These are phyloP conservation scores for Ophion slaviceki DNA, from an alignment of 2,888 invertebrate species.

Conservation along the genomic window DNA sequence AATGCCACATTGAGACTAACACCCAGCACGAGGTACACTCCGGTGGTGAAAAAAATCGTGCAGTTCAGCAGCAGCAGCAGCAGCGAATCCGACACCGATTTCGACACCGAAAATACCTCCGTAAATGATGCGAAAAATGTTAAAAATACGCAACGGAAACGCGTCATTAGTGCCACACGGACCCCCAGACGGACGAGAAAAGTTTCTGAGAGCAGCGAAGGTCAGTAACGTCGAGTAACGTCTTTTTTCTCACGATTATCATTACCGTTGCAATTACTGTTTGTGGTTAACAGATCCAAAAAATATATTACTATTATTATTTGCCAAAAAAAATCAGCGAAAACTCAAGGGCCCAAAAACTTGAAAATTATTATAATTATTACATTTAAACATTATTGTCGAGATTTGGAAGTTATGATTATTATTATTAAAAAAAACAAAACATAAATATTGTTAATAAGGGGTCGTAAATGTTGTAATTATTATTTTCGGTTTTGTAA, in stretches of 20 bases:
- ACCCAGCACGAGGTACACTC: slow-evolving; percentile 70
- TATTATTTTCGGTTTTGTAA: no score
- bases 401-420: no score
- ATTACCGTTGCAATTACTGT: not conserved
- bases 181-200: slow-evolving; percentile 70
- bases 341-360: no score
- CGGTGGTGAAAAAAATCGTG: slow-evolving; percentile 78
- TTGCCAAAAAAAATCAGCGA: not conserved
- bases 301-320: not conserved
- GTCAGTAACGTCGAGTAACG: slow-evolving; percentile 60
- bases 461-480: no score
- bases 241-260: not conserved
- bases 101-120: slow-evolving; percentile 75
- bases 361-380: no score
- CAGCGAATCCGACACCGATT: slow-evolving; percentile 80
- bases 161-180: slow-evolving; percentile 9
- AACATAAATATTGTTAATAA: no score
- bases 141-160: slow-evolving; percentile 25
- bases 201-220: slow-evolving; percentile 63
- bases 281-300: not conserved
- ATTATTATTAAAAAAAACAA: no score
- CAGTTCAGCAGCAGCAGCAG: slow-evolving; percentile 75
- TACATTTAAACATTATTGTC: no score
- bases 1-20: slow-evolving; percentile 73
- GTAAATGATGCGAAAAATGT: slow-evolving; percentile 21